Conservation (phyloP, 2,888 invertebrate species). For the Eurois occulta region DNA sequence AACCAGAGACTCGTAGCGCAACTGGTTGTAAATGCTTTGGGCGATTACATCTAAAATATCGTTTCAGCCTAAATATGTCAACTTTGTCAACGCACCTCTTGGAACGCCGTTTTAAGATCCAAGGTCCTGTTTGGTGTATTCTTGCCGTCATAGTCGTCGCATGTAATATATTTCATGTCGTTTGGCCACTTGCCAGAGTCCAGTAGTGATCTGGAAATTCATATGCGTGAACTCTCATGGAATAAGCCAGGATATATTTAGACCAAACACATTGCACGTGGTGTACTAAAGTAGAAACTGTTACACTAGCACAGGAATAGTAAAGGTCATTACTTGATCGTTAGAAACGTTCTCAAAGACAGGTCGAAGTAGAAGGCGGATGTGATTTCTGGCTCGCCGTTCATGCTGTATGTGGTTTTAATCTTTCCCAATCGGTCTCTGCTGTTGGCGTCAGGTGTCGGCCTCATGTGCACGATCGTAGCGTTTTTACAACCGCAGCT, state of each 20-base stretch:
- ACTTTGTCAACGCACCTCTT: constrained; percentile 89
- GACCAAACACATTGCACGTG: constrained; percentile 78
- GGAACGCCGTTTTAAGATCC: constrained; percentile 92
- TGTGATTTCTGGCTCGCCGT: constrained; percentile 93
- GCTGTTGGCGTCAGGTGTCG: constrained; percentile 92
- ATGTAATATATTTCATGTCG: constrained; percentile 93
- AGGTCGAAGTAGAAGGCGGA: constrained; percentile 97
- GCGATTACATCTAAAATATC: constrained; percentile 41
- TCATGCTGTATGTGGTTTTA: constrained; percentile 93
- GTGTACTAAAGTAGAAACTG: constrained; percentile 77
- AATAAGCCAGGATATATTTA: constrained; percentile 85
- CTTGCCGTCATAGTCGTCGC: constrained; percentile 94
- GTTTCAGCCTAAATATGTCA: constrained; percentile 65
- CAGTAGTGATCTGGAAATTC: constrained; percentile 92
- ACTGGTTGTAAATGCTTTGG: constrained; percentile 29
- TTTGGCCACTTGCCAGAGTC: constrained; percentile 93
- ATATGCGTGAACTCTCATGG: constrained; percentile 84
- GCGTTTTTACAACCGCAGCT: constrained; percentile 94
- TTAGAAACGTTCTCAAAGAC: constrained; percentile 93
- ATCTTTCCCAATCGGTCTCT: constrained; percentile 93
- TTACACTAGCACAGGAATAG: constrained; percentile 77
- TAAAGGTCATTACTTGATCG: constrained; percentile 92
- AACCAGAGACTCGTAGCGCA: constrained; percentile 35
- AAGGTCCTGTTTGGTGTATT: constrained; percentile 94
- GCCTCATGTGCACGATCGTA: constrained; percentile 94